phyloP scores from a whole-genome alignment of 1,140 invertebrate genomes.

The Hydropsyche tenuis region DNA sequence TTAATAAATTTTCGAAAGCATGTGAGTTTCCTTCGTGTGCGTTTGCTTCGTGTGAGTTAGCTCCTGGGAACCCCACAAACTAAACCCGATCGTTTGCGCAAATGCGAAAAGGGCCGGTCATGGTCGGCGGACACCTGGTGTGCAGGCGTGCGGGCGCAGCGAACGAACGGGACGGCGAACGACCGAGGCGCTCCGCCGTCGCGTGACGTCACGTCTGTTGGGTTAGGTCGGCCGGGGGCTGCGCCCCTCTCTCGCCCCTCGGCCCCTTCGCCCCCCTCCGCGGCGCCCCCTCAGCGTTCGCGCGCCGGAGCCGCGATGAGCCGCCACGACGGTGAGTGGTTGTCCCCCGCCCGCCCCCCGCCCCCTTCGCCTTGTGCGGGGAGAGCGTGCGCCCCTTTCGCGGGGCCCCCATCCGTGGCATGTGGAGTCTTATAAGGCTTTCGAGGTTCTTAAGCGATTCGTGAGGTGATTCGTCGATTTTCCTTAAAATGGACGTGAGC shows the following conservation, averaged over 20 bases:
- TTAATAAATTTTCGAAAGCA: too few species aligned
- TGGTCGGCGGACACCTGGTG: too few species aligned
- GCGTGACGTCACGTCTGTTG: constrained; percentile 36
- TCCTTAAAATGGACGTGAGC: too few species aligned
- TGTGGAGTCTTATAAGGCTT: neutral
- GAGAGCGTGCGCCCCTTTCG: neutral
- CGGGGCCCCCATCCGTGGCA: neutral
- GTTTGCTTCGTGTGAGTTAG: too few species aligned
- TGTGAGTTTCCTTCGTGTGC: too few species aligned
- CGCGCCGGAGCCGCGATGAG: constrained; percentile 30
- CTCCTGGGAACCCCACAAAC: too few species aligned
- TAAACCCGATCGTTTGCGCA: too few species aligned
- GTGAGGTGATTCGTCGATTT: too few species aligned
- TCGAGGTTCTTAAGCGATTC: too few species aligned
- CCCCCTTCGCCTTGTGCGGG: neutral
- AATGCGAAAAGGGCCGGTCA: too few species aligned
- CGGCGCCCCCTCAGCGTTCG: too few species aligned
- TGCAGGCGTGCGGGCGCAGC: neutral
- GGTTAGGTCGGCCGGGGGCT: neutral
- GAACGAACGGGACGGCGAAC: neutral
- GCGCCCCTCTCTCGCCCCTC: neutral
- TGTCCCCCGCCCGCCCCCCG: neutral
- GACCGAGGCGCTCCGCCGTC: constrained; percentile 9
- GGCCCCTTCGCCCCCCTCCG: neutral
- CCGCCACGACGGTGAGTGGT: constrained; percentile 33